Conservation (phyloP, 2,113 vertebrate species). For the Phoxinus phoxinus region DNA sequence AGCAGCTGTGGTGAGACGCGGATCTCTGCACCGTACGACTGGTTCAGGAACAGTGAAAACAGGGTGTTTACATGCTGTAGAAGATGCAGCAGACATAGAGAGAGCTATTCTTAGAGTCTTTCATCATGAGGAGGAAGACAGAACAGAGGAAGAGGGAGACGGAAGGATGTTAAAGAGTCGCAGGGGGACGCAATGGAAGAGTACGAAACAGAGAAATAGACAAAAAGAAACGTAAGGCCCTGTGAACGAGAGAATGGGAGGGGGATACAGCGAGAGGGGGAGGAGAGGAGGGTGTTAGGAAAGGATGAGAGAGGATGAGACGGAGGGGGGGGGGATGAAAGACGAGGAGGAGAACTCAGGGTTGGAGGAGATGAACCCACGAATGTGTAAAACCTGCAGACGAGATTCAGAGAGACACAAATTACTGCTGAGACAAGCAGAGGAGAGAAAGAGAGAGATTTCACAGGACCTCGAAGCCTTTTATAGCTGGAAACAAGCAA, state of each 20-base stretch:
- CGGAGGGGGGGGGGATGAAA: background rate
- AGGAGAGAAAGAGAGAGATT: background rate
- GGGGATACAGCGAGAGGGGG: background rate
- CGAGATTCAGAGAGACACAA: conserved; percentile 13
- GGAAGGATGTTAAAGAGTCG: background rate
- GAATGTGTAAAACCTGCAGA: conserved; percentile 21
- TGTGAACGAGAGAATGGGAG: background rate
- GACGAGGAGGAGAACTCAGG: background rate
- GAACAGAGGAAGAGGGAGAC: background rate
- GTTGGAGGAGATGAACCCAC: background rate
- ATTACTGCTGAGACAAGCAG: conserved; percentile 47
- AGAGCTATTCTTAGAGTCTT: conserved; percentile 44
- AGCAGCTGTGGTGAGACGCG: background rate
- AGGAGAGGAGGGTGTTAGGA: conserved; percentile 12
- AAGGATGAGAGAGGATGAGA: background rate
- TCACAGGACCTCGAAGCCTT: background rate
- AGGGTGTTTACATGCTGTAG: conserved; percentile 21
- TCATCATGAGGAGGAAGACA: conserved; percentile 28
- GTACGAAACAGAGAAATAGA: background rate
- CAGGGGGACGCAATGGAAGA: background rate
- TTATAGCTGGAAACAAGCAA: conserved; percentile 11
- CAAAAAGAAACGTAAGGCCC: background rate
- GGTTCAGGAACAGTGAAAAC: conserved; percentile 2
- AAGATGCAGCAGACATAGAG: conserved; percentile 8
- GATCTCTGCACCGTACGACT: too few species aligned